Evolutionary conservation across 2,113 vertebrate genomes (phyloP).

Genomic region (Arenaria interpres): DNA sequence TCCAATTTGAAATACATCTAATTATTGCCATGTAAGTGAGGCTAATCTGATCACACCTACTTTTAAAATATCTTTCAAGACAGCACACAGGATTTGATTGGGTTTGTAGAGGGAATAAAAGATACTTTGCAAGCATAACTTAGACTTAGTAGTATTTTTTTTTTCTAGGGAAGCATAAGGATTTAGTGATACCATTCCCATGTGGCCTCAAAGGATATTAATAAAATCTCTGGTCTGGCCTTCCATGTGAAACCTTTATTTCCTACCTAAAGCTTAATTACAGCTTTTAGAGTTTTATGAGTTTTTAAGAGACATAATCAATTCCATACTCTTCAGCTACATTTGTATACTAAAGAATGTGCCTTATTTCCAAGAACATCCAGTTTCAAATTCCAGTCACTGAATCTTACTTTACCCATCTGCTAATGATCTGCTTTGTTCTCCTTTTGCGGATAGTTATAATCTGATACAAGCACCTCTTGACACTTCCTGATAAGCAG

Average conservation of each 20-base stretch:
- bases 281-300: background rate
- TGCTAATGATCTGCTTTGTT: background rate
- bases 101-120: background rate
- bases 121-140: background rate
- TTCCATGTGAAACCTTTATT: background rate
- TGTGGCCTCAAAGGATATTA: background rate
- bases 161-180: background rate
- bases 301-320: background rate
- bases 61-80: background rate
- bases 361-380: background rate
- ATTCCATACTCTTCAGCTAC: background rate
- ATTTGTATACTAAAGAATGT: background rate
- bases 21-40: background rate
- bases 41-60: background rate
- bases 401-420: background rate
- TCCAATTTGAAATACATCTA: background rate
- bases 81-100: background rate
- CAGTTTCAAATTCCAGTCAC: background rate
- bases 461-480: background rate
- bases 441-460: background rate
- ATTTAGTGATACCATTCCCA: background rate
- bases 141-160: background rate
- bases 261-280: background rate
- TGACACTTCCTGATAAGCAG: background rate
- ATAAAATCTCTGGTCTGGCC: background rate